Evolutionary conservation across 2,888 invertebrate genomes (phyloP).

Genomic region (Augiades crinisus): DNA sequence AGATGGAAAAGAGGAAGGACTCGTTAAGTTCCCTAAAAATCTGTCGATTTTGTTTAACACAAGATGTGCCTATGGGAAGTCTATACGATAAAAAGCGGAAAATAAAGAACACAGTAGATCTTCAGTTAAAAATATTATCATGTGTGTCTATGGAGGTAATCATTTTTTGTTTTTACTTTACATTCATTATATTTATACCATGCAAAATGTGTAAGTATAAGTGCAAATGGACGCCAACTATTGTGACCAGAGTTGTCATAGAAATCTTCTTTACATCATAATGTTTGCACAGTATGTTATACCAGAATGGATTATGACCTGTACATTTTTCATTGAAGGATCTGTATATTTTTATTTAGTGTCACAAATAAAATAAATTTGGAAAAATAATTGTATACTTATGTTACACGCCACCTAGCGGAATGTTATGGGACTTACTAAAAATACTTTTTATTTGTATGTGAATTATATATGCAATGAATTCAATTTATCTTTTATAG

Average conservation of each 20-base stretch:
- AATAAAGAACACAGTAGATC: constrained; percentile 83
- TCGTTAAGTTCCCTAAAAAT: constrained; percentile 83
- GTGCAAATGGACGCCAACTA: constrained; percentile 37
- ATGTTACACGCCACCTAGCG: constrained; percentile 38
- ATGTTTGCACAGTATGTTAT: too few relatives aligned
- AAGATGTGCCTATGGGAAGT: constrained; percentile 82
- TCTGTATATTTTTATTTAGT: too few relatives aligned
- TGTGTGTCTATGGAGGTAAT: constrained; percentile 89
- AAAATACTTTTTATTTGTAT: not conserved
- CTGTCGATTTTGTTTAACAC: constrained; percentile 88
- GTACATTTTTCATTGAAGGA: too few relatives aligned
- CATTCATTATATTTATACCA: too few relatives aligned
- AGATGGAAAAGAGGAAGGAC: constrained; percentile 83
- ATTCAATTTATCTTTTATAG: constrained; percentile 46
- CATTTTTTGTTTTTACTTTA: not conserved
- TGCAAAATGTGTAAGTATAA: not conserved
- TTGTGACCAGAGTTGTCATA: constrained; percentile 7
- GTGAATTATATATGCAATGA: not conserved
- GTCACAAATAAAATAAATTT: too few relatives aligned
- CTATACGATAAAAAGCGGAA: constrained; percentile 83
- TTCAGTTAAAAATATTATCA: constrained; percentile 89
- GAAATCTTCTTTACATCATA: too few relatives aligned
- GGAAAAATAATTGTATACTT: not conserved
- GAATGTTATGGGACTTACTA: not conserved
- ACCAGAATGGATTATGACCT: too few relatives aligned